Conservation (phyloP, 2,113 vertebrate genomes). For the Falco punctatus region DNA sequence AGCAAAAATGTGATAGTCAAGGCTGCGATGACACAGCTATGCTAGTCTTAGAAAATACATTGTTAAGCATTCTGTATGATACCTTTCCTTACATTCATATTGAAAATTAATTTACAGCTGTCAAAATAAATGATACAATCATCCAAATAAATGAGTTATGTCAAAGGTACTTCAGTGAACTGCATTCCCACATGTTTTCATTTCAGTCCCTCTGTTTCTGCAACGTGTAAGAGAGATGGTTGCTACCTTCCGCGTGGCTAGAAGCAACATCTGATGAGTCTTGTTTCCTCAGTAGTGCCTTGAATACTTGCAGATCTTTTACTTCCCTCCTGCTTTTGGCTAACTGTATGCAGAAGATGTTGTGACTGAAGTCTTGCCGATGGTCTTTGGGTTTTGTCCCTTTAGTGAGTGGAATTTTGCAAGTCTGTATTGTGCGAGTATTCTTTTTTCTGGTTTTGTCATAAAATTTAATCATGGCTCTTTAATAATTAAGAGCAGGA, state of each 20-base stretch:
- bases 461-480: neutral
- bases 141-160: neutral
- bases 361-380: neutral
- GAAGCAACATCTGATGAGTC: neutral
- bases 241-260: neutral
- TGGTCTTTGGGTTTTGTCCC: neutral
- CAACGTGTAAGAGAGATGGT: neutral
- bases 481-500: constrained; percentile 6
- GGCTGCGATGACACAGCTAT: neutral
- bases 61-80: neutral
- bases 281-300: neutral
- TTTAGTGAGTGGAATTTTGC: neutral
- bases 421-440: neutral
- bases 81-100: neutral
- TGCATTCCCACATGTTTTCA: neutral
- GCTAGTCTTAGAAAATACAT: neutral
- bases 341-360: neutral
- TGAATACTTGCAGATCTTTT: neutral
- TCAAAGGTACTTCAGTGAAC: neutral
- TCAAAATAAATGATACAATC: neutral
- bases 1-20: neutral
- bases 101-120: neutral
- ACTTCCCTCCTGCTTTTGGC: neutral
- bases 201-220: neutral
- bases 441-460: neutral